Conservation (phyloP, 2,113 vertebrate genomes). For the Alectura lathami region DNA sequence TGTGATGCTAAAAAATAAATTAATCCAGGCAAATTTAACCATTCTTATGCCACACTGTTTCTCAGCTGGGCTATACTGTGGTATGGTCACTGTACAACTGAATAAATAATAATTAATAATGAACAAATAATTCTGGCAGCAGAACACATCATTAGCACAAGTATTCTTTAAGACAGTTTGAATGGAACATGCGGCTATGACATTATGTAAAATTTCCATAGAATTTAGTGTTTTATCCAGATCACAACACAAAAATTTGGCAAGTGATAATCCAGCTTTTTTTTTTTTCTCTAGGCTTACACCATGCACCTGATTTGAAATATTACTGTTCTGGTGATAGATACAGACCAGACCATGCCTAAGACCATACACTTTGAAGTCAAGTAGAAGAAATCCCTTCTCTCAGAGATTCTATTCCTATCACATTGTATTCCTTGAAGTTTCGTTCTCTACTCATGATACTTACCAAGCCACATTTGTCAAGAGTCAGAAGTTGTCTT, state of each 20-base stretch:
- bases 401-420: not conserved
- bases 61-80: not conserved
- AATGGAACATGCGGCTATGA: not conserved
- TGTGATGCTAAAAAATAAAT: not conserved
- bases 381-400: not conserved
- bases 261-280: not conserved
- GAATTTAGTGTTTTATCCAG: not conserved
- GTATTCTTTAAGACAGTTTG: not conserved
- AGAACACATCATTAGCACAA: fast-evolving
- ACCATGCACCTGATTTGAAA: not conserved
- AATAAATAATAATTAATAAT: not conserved
- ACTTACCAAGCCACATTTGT: not conserved
- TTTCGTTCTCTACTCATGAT: not conserved
- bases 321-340: not conserved
- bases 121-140: too few relatives aligned
- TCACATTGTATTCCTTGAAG: not conserved
- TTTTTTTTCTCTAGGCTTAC: not conserved
- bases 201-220: not conserved
- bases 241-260: not conserved
- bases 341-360: not conserved
- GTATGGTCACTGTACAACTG: fast-evolving
- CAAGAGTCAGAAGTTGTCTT: not conserved
- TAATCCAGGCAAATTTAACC: not conserved
- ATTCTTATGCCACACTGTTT: not conserved
- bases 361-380: not conserved